phyloP scores from a whole-genome alignment of 2,797 vertebrate species.

The Eulemur coronatus region DNA sequence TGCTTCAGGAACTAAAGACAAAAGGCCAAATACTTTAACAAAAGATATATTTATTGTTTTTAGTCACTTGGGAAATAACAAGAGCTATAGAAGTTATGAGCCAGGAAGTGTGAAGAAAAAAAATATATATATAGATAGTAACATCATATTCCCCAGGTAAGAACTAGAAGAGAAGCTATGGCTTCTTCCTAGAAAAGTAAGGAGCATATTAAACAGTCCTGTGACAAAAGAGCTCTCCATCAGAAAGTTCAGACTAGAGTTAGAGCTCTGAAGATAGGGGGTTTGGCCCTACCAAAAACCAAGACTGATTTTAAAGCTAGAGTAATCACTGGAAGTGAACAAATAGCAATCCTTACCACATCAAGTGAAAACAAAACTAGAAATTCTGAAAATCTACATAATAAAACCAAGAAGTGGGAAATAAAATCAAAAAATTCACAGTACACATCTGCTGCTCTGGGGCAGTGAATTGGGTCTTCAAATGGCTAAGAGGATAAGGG shows the following conservation, averaged over 20 bases:
- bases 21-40: neutral
- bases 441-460: neutral
- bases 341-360: neutral
- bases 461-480: neutral
- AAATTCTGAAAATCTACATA: neutral
- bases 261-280: neutral
- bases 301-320: neutral
- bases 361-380: neutral
- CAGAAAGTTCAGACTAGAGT: neutral
- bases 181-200: neutral
- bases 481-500: neutral
- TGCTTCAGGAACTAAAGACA: neutral
- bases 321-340: neutral
- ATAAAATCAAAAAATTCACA: neutral
- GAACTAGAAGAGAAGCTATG: neutral
- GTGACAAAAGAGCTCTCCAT: neutral
- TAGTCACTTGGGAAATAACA: neutral
- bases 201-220: neutral
- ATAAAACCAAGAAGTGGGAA: neutral
- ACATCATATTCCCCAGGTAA: neutral
- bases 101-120: neutral
- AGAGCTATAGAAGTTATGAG: neutral
- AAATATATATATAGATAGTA: neutral
- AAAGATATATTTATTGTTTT: neutral
- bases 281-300: neutral